A percentile compares a stretch with the other conserved stretches of the same genome.
Evolutionary conservation across 2,113 vertebrate genomes (phyloP).

Genomic region (Jacana jacana): DNA sequence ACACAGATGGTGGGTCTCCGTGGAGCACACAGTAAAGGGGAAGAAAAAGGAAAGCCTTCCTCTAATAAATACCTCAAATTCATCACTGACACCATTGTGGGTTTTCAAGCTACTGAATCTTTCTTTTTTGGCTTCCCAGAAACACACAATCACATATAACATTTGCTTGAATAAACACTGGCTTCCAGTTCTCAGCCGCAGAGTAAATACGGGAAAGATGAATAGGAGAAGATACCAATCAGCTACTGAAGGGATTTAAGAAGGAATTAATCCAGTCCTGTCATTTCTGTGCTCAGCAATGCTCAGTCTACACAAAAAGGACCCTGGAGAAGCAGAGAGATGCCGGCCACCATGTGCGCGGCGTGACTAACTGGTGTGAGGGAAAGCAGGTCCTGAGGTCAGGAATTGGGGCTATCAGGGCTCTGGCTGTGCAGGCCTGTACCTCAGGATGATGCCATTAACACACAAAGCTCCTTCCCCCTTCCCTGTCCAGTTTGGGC

Average conservation of each 20-base stretch:
- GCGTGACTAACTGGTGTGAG: accelerated
- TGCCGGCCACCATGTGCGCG: not conserved
- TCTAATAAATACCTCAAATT: not conserved
- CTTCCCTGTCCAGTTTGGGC: not conserved
- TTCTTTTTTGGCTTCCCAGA: not conserved
- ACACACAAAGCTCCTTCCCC: not conserved
- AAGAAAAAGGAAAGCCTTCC: not conserved
- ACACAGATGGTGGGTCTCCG: not conserved
- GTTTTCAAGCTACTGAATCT: not conserved
- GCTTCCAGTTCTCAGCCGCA: not conserved
- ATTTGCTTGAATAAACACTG: not conserved
- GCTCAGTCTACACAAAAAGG: not conserved
- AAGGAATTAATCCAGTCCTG: not conserved
- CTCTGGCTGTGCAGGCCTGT: not conserved
- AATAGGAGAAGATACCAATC: not conserved
- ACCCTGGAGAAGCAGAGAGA: not conserved
- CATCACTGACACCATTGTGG: not conserved
- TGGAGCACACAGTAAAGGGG: not conserved
- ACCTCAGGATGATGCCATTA: not conserved
- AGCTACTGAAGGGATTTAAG: not conserved
- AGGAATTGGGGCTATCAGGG: not conserved
- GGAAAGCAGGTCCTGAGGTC: not conserved
- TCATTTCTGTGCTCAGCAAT: not conserved
- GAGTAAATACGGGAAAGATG: not conserved
- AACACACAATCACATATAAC: not conserved